Evolutionary conservation across 92 coral and sea anemone genomes (phyloP).

Genomic region (Bergia puertoricense): DNA sequence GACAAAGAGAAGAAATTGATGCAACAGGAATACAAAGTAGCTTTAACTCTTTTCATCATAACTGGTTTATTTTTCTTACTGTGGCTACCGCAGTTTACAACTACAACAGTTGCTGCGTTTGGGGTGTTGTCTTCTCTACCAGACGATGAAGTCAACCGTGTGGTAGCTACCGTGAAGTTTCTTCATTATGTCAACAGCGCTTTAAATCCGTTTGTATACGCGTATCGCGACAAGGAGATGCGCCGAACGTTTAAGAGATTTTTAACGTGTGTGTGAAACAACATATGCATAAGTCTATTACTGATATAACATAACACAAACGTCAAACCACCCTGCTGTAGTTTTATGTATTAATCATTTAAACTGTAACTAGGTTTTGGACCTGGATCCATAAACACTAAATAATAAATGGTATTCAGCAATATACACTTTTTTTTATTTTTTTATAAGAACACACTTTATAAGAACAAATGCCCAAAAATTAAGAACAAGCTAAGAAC

Average conservation of each 20-base stretch:
- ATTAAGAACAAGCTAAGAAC: too few relatives aligned
- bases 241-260: constrained; percentile 25
- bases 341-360: too few relatives aligned
- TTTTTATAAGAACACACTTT: too few relatives aligned
- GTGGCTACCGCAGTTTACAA: constrained; percentile 35
- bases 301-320: not conserved
- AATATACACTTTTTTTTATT: too few relatives aligned
- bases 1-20: not conserved
- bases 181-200: constrained; percentile 39
- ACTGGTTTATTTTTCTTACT: constrained; percentile 36
- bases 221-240: constrained; percentile 30
- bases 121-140: constrained; percentile 2
- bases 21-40: constrained; percentile 25
- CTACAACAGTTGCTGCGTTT: constrained; percentile 24
- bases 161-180: constrained; percentile 23
- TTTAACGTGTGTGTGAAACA: constrained; percentile 1
- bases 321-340: too few relatives aligned
- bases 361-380: too few relatives aligned
- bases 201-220: constrained; percentile 35
- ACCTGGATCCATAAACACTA: too few relatives aligned
- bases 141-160: not conserved
- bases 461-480: too few relatives aligned
- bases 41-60: constrained; percentile 24
- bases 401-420: too few relatives aligned
- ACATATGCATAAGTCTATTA: not conserved